Evolutionary conservation across 2,888 invertebrate species (phyloP).

Genomic region (Lepetodrilus schrolli): DNA sequence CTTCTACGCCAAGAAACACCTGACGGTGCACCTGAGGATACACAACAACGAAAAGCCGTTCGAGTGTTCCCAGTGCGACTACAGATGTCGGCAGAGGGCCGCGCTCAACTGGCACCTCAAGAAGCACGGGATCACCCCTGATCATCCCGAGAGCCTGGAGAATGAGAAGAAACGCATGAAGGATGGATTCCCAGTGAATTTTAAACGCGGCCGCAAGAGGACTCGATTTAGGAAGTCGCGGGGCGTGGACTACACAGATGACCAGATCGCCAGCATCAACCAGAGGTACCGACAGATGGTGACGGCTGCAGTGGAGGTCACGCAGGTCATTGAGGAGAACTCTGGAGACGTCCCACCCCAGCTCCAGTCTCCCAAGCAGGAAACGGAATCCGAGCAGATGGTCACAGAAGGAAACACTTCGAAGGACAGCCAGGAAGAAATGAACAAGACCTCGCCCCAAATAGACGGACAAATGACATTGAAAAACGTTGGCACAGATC

Average conservation of each 20-base stretch:
- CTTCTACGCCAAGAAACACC: slow-evolving; percentile 29
- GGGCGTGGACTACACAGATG: not conserved
- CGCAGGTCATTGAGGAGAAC: not conserved
- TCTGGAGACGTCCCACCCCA: not conserved
- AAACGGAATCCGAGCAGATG: not conserved
- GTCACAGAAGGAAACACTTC: not conserved
- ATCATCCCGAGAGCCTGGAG: slow-evolving; percentile 16
- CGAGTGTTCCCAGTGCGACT: slow-evolving; percentile 25
- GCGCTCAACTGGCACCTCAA: slow-evolving; percentile 33
- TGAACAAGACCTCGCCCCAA: not conserved
- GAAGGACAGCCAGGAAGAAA: not conserved
- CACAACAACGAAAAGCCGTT: slow-evolving; percentile 28
- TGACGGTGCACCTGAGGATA: slow-evolving; percentile 19
- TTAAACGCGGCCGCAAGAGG: slow-evolving; percentile 17
- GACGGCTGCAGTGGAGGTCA: not conserved
- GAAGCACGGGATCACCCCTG: slow-evolving; percentile 28
- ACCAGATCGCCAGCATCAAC: slow-evolving; percentile 12
- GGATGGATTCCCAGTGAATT: slow-evolving; percentile 12
- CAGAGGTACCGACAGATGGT: not conserved
- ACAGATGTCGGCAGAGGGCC: slow-evolving; percentile 30
- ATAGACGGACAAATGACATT: not conserved
- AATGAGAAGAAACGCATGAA: slow-evolving; percentile 15
- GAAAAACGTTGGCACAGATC: not conserved
- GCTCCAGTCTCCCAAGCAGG: not conserved
- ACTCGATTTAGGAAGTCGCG: slow-evolving; percentile 16